Percentiles rank a stretch among this genome's conserved stretches.
phyloP scores from a whole-genome alignment of 2,113 vertebrate species.

The Gallinago jamesoni region DNA sequence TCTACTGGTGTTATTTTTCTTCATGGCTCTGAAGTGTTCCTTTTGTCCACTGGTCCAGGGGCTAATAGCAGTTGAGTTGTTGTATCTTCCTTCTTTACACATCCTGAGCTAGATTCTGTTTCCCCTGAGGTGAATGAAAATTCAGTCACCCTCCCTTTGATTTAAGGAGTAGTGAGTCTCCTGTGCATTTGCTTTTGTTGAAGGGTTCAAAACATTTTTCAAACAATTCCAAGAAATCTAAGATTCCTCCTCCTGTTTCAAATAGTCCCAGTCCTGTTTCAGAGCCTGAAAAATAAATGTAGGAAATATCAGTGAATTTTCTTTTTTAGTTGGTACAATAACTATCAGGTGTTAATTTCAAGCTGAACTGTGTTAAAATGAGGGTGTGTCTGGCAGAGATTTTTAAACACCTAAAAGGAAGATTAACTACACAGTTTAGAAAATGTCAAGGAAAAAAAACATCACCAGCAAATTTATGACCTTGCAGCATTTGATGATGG shows the following conservation, averaged over 20 bases:
- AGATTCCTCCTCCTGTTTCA: not conserved
- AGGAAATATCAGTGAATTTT: not conserved
- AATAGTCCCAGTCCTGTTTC: not conserved
- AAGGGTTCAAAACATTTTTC: not conserved
- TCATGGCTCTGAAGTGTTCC: not conserved
- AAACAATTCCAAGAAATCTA: not conserved
- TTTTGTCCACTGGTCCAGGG: not conserved
- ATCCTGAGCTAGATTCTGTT: not conserved
- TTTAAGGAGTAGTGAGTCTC: not conserved
- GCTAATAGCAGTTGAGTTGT: not conserved
- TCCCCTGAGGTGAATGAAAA: not conserved
- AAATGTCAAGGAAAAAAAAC: not conserved
- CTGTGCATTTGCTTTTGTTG: not conserved
- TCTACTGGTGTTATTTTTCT: not conserved
- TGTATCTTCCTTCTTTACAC: not conserved
- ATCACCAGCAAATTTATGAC: not conserved
- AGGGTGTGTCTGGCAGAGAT: not conserved
- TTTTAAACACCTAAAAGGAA: not conserved
- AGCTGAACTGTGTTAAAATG: not conserved
- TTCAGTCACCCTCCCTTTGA: not conserved
- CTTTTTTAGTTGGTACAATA: not conserved
- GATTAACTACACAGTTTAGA: not conserved
- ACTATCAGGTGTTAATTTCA: not conserved
- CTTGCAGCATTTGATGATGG: not conserved
- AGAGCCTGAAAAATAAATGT: not conserved